Base-by-base conservation (phyloP, 1,140 invertebrate genomes). In the Sycophila sp. region DNA sequence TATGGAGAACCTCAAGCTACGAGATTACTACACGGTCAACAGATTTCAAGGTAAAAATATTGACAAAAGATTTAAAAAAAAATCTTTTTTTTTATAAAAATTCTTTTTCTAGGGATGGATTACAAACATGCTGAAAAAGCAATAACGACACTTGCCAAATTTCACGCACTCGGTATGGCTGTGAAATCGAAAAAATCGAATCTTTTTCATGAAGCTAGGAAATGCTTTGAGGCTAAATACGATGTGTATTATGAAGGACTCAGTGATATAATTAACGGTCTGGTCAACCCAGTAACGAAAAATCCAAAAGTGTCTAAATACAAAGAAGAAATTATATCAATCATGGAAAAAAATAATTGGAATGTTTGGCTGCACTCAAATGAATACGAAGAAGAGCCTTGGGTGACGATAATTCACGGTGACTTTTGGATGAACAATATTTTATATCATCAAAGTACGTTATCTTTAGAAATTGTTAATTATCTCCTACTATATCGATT, bases 111-210 rank as follows among this genome's bases (percentile, higher is more conserved):
- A 65, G 62, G 62, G 22, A 13, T 65, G 45, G 62, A 65, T 38
- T 19, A 36, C 1, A 32, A 24, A 0, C 62, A 65, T 32, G n/a
- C 26, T 2, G n/a, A 53, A 8, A 1, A 10, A 4, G 30, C 17
- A 24, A 51, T 65, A 7, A 51, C 3, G 0, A 30, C 51, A n/a
- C 30, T 51, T 11, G 62, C 62, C 3, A n/a, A 8, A n/a, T 65
- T 17, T 24, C 62, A 65, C 22, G 62, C 45, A 0, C 28, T 65
- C 2, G 30, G 45, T 2, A 26, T 26, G 1, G 62, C 47, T 6
- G 7, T 34, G 10, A 65, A 87, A 28, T 60, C 84, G 0, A 86
- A 89, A 17, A 86, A 87, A 38, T 86, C 87, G 0, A 76, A 87
- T 6, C 76, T 81, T 0, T 90, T 88, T n/a, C n/a, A n/a, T n/a